Percentiles rank a stretch among this genome's conserved stretches.
Evolutionary conservation across 2,113 vertebrate genomes (phyloP).

Genomic region (Syrrhaptes paradoxus): DNA sequence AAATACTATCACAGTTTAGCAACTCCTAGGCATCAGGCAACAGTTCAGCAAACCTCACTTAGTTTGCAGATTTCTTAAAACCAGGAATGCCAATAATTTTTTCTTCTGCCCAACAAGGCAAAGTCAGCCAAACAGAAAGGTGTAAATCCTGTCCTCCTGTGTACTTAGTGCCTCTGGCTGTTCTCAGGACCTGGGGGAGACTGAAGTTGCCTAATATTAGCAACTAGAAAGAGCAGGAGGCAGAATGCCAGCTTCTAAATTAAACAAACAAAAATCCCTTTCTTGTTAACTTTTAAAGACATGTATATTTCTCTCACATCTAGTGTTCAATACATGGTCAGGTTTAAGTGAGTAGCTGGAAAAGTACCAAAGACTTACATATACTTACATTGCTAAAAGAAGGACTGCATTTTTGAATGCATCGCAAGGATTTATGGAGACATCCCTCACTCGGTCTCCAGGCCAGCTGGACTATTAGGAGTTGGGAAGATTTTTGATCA

Average conservation of each 20-base stretch:
- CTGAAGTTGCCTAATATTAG: background rate
- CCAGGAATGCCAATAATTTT: background rate
- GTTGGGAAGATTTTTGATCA: background rate
- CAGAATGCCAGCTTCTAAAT: slow-evolving; percentile 24
- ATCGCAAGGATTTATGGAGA: background rate
- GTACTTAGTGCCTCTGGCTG: background rate
- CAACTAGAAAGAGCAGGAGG: background rate
- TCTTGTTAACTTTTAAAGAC: background rate
- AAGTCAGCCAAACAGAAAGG: slow-evolving; percentile 43
- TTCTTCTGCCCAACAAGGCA: background rate
- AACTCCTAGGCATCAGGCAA: background rate
- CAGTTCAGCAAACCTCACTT: background rate
- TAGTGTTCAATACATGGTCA: background rate
- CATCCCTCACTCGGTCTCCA: rapidly evolving
- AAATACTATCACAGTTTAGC: background rate
- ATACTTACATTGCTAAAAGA: background rate
- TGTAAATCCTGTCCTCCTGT: slow-evolving; percentile 19
- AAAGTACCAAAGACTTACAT: background rate
- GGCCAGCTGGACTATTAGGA: background rate
- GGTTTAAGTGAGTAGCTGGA: background rate
- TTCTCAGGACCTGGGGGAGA: background rate
- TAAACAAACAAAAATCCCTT: slow-evolving; percentile 24
- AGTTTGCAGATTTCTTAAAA: background rate
- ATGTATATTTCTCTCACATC: slow-evolving; percentile 22
- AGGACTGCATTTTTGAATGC: background rate